phyloP scores from a whole-genome alignment of 2,888 invertebrate species.

The Dilophus febrilis region DNA sequence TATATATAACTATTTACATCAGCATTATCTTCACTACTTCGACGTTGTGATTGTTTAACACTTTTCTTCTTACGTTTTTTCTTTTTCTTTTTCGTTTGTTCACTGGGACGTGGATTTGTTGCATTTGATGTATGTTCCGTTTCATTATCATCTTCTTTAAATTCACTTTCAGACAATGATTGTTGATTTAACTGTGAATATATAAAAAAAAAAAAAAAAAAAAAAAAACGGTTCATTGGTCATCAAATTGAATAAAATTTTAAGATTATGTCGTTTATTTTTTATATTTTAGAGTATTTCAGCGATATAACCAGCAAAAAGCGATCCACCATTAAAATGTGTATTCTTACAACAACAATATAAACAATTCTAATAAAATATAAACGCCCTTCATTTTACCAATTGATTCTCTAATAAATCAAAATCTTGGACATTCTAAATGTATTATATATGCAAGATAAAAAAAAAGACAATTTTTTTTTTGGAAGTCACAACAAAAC shows the following conservation, averaged over 20 bases:
- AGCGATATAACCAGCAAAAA: too few species aligned
- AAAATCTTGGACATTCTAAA: too few species aligned
- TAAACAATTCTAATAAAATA: not conserved
- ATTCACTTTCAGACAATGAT: constrained; percentile 49
- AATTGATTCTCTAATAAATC: too few species aligned
- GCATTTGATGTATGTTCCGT: constrained; percentile 39
- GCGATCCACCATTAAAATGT: too few species aligned
- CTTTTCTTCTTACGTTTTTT: constrained; percentile 48
- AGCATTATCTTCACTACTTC: constrained; percentile 46
- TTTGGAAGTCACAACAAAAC: too few species aligned
- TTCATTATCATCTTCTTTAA: constrained; percentile 49
- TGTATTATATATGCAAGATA: too few species aligned
- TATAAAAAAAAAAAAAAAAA: not conserved
- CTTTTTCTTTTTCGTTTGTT: constrained; percentile 37
- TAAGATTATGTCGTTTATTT: not conserved
- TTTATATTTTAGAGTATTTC: not conserved
- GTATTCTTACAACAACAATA: constrained; percentile 4
- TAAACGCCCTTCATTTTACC: too few species aligned
- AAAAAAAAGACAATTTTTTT: too few species aligned
- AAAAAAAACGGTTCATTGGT: not conserved
- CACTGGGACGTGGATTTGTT: constrained; percentile 31
- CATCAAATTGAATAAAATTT: not conserved
- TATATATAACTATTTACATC: constrained; percentile 29
- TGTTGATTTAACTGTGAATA: constrained; percentile 41
- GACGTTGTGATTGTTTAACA: constrained; percentile 31